Base-by-base conservation (phyloP, 2,888 invertebrate species). In the Pogonocherus hispidulus region DNA sequence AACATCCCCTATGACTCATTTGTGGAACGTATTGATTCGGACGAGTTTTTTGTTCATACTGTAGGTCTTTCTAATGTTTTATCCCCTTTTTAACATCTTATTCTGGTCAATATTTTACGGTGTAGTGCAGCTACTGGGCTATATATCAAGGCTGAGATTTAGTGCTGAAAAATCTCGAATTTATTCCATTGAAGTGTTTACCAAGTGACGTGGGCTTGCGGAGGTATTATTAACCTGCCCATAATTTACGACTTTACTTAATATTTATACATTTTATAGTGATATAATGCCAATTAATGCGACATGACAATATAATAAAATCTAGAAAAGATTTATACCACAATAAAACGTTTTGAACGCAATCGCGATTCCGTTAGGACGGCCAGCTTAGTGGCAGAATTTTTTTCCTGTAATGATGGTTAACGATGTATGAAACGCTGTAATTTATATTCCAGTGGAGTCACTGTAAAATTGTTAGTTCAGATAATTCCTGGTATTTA, bases 331-430 rank as follows among this genome's bases (percentile, higher is more conserved):
- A 66, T 66, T 66, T 66, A 66, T 60, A 18, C 46, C 14, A 41
- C 37, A 63, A 63, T 63, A 63, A 63, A 63, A 54, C 63, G 46
- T 44, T 44, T 47, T 18, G 27, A 44, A 32, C 47, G 27, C 18
- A 20, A 46, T 47, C 47, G 27, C 6, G 44, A 46, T 47, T 22
- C 46, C 47, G 59, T 59, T 59, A 59, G 27, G 32, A 44, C 37
- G 37, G 35, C 19, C 37, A 54, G 32, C 35, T 54, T 68, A 68
- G 59, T 32, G 46, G 37, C 59, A 55, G 64, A 60, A 68, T 59
- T 64, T 27, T 63, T 64, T 68, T 23, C 37, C 46, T 54, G 62
- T 63, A 57, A 70, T 70, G 63, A 63, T 59, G 66, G 59, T 70
- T 66, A 70, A 70, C 69, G 69, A 69, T 49, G 57, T 63, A 59